Percentiles rank a stretch among this genome's conserved stretches.
These are phyloP conservation scores for Acanthochromis polyacanthus DNA, from an alignment of 2,113 vertebrate genomes.

Conservation along the genomic window DNA sequence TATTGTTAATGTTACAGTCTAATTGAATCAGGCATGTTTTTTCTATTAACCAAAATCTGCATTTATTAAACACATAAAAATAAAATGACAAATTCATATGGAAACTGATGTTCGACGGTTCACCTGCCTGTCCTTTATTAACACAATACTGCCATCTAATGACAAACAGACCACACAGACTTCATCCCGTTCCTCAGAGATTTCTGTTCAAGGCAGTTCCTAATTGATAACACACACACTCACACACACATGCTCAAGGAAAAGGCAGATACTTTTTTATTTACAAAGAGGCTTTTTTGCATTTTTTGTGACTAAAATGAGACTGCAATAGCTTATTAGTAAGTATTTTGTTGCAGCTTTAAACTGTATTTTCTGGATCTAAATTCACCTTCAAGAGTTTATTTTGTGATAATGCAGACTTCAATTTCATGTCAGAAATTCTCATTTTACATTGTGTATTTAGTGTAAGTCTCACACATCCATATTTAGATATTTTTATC, in stretches of 20 bases:
- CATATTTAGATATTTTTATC: too few relatives aligned
- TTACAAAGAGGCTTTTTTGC: background rate
- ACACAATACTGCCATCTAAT: constrained; percentile 84
- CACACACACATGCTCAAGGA: background rate
- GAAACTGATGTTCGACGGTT: background rate
- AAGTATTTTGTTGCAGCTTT: background rate
- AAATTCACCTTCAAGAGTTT: background rate
- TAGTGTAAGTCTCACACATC: background rate
- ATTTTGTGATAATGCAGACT: background rate
- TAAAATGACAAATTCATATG: background rate
- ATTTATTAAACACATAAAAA: background rate
- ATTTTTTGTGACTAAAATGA: background rate
- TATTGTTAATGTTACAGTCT: background rate
- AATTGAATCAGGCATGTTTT: background rate
- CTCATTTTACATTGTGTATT: background rate
- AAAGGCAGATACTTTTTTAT: background rate
- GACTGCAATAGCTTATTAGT: background rate
- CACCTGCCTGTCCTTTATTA: constrained; percentile 16
- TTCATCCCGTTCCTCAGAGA: background rate
- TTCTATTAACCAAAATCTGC: background rate
- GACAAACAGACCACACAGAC: constrained; percentile 31
- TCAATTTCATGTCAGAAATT: background rate
- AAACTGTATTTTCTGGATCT: background rate
- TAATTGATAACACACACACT: background rate
- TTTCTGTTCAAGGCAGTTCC: background rate